Base-by-base conservation (phyloP, 2,888 invertebrate species). In the Entomobrya proxima region DNA sequence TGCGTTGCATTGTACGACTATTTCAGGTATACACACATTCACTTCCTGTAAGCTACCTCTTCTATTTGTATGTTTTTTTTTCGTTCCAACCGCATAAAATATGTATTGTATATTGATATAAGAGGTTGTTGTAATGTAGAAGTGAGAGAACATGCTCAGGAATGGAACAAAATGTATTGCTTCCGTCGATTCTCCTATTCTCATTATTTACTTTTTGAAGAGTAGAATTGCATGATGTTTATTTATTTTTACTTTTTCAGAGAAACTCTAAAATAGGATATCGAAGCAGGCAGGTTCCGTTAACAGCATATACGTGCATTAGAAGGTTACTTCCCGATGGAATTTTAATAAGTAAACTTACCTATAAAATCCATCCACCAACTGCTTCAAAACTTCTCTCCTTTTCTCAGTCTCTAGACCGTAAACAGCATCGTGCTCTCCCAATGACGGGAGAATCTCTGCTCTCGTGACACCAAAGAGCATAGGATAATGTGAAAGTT, bases 331-430 rank as follows among this genome's bases (percentile, higher is more conserved):
- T 24, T 37, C 1, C 47, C 50, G 21, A 81, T 81, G 58, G 1
- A 7, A 37, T 81, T 81, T 81, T 72, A 55, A 81, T 81, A 72
- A 27, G n/a, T 4, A 55, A 69, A 35, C 86, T 76, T 88, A 92
- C 91, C 95, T 95, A 93, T 96, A 97, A 1, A 96, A 96, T 92
- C 96, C 96, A 86, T 96, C 94, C 58, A 97, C 96, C 92, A 97
- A 96, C 50, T 96, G 96, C 90, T 97, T 94, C 87, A 98, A 93
- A 88, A 98, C 96, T 92, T 96, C 96, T 82, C 97, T 96, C 89
- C 98, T 94, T 86, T 97, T 94, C 91, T 97, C 96, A 0, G 96
- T 96, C 91, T 98, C 97, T 90, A 99, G 97, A 24, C 99, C 99
- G 91, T 97, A 96, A 44, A 87, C 82, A 58, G 89, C 90, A 75